A percentile compares a stretch with the other conserved stretches of the same genome.
These are phyloP conservation scores for Dasypolia templi DNA, from an alignment of 2,888 invertebrate genomes.

Conservation along the genomic window DNA sequence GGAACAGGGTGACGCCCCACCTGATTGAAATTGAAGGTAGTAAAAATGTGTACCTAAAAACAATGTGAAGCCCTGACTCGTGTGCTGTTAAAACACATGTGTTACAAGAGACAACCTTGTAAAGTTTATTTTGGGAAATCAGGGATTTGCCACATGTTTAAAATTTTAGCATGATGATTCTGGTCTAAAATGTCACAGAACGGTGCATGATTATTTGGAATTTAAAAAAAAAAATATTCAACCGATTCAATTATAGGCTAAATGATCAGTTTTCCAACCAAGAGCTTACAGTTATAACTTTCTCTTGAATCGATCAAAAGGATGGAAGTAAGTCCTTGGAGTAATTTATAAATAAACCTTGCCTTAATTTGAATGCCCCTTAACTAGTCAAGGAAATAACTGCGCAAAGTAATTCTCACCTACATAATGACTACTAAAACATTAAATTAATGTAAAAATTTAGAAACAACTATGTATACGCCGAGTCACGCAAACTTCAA, in stretches of 20 bases:
- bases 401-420: constrained; percentile 41
- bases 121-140: constrained; percentile 22
- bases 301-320: neutral
- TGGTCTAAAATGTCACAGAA: neutral
- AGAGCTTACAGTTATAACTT: too few species aligned
- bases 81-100: too few species aligned
- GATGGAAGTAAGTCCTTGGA: neutral
- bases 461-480: constrained; percentile 27
- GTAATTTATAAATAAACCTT: neutral
- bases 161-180: neutral
- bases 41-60: too few species aligned
- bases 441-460: constrained; percentile 59
- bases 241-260: neutral
- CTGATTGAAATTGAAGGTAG: constrained; percentile 41
- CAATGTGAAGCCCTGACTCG: too few species aligned
- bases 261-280: neutral
- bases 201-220: neutral
- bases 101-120: too few species aligned
- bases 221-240: neutral
- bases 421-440: constrained; percentile 55
- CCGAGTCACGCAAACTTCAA: constrained; percentile 64
- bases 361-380: neutral
- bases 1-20: constrained; percentile 8
- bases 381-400: constrained; percentile 24
- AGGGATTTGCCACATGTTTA: neutral